A percentile compares a stretch with the other conserved stretches of the same genome.
Evolutionary conservation across 2,888 invertebrate species (phyloP).

Genomic region (Iphiclides podalirius): DNA sequence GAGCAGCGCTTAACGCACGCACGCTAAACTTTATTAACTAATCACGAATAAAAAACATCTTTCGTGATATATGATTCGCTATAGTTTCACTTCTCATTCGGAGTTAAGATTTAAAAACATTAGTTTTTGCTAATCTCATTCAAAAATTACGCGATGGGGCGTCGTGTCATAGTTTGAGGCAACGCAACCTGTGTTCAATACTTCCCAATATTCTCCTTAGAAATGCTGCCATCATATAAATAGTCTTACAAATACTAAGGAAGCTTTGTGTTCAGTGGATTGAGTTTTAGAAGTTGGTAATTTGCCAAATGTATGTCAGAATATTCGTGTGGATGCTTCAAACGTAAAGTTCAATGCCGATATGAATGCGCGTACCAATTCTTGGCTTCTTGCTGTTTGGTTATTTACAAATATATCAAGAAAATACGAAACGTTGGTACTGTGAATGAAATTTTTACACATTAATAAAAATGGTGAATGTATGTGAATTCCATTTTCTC

Average conservation of each 20-base stretch:
- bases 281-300: constrained; percentile 47
- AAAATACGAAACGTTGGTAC: constrained; percentile 24
- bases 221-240: constrained; percentile 17
- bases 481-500: no score
- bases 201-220: constrained; percentile 15
- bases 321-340: constrained; percentile 30
- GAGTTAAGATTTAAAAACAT: no score
- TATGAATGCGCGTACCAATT: constrained; percentile 33
- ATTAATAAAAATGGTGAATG: neutral
- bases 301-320: constrained; percentile 62
- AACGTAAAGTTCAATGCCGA: constrained; percentile 66
- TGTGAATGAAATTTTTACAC: constrained; percentile 26
- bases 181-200: constrained; percentile 30
- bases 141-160: constrained; percentile 63
- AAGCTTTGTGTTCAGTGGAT: constrained; percentile 28
- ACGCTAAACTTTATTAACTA: constrained; percentile 55
- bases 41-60: constrained; percentile 56
- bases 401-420: constrained; percentile 15
- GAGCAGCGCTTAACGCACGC: constrained; percentile 50
- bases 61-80: constrained; percentile 69
- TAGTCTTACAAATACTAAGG: constrained; percentile 12
- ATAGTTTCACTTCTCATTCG: constrained; percentile 69
- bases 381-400: constrained; percentile 30
- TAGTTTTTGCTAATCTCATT: constrained; percentile 26
- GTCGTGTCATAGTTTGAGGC: constrained; percentile 40